Conservation (phyloP, 2,797 vertebrate genomes). For the Acanthurus lineatus region DNA sequence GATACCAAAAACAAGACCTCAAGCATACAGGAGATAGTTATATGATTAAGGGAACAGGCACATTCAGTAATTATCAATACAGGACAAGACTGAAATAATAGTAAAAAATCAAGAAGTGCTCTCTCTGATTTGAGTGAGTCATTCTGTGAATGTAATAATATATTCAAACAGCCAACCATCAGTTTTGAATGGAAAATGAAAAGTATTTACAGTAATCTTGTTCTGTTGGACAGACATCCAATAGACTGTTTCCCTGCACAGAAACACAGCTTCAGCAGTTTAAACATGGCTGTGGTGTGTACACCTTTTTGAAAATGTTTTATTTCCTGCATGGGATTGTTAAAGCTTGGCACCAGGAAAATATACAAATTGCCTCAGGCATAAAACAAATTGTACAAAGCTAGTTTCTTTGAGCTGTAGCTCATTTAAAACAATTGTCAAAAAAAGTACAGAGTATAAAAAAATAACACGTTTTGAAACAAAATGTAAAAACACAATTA, state of each 20-base stretch:
- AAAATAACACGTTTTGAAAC: conserved; percentile 43
- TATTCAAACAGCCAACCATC: conserved; percentile 1
- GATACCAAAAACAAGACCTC: conserved; percentile 9
- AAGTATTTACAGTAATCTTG: conserved; percentile 17
- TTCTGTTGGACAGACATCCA: background rate
- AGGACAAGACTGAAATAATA: conserved; percentile 3
- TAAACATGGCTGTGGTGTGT: conserved; percentile 25
- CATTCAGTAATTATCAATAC: background rate
- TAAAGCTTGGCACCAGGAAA: conserved; percentile 29
- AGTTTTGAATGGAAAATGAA: background rate
- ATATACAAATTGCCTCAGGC: conserved; percentile 64
- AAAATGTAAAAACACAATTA: conserved; percentile 50
- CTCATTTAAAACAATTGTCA: background rate
- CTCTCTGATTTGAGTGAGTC: background rate
- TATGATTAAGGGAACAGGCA: background rate
- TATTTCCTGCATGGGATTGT: conserved; percentile 7
- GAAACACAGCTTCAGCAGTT: conserved; percentile 11
- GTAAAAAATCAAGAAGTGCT: background rate
- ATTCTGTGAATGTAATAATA: background rate
- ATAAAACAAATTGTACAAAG: conserved; percentile 48
- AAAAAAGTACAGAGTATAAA: conserved; percentile 13
- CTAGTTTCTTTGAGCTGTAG: background rate
- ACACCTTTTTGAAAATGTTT: conserved; percentile 34
- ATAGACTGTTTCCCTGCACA: background rate
- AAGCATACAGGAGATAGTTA: background rate